Conservation (phyloP, 2,797 vertebrate species). For the Girardinus metallicus region DNA sequence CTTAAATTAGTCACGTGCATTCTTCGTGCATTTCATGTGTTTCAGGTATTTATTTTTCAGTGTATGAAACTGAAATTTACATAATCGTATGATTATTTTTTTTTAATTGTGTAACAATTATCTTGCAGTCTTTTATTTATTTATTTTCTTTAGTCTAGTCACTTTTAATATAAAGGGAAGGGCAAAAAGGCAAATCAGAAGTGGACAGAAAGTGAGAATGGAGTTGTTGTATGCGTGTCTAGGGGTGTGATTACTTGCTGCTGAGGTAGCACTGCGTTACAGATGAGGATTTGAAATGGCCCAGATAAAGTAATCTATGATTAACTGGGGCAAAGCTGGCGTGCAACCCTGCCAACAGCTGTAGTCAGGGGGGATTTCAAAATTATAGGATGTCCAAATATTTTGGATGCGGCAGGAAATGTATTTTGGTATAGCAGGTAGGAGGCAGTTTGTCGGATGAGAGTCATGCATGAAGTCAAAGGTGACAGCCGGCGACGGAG, state of each 20-base stretch:
- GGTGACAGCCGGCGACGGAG: conserved; percentile 38
- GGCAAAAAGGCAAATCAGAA: conserved; percentile 45
- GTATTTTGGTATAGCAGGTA: conserved; percentile 22
- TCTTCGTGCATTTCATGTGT: background rate
- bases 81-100: background rate
- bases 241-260: conserved; percentile 73
- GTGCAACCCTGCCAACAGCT: conserved; percentile 75
- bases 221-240: conserved; percentile 20
- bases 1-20: background rate
- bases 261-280: conserved; percentile 81
- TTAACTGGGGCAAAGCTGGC: conserved; percentile 78
- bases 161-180: conserved; percentile 10
- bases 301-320: conserved; percentile 86
- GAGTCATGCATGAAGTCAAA: conserved; percentile 50
- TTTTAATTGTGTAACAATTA: background rate
- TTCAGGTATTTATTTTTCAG: background rate
- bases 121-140: background rate
- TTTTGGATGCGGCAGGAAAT: conserved; percentile 62
- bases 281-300: conserved; percentile 82
- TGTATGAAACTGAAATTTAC: background rate
- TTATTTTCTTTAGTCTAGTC: too few relatives aligned
- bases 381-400: conserved; percentile 78
- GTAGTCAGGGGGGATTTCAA: conserved; percentile 77
- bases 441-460: conserved; percentile 14
- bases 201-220: conserved; percentile 43